Evolutionary conservation across 2,797 vertebrate species (phyloP).

Genomic region (Propithecus perrieri): DNA sequence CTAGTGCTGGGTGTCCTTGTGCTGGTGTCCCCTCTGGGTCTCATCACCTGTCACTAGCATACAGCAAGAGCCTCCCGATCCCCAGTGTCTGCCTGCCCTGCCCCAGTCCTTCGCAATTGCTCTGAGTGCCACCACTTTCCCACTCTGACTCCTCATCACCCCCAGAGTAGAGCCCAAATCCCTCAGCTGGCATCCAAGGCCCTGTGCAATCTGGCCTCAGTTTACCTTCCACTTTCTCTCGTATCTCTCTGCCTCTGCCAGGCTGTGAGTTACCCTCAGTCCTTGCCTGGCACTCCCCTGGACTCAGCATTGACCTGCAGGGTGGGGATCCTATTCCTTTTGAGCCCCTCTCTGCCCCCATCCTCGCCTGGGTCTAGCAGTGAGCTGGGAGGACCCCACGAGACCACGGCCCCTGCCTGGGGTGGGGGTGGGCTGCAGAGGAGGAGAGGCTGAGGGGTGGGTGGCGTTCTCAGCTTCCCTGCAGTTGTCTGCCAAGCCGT

Average conservation of each 20-base stretch:
- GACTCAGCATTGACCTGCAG: neutral
- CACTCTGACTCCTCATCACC: neutral
- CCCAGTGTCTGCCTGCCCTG: neutral
- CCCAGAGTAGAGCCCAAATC: neutral
- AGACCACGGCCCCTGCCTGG: slow-evolving; percentile 76
- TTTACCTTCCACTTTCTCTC: slow-evolving; percentile 1
- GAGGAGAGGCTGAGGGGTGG: neutral
- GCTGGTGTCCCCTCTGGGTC: neutral
- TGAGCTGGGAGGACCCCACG: neutral
- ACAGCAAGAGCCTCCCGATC: neutral
- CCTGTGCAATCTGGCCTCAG: neutral
- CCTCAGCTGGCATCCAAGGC: neutral
- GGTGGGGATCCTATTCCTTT: neutral
- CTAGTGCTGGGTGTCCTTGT: neutral
- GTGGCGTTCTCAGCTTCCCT: slow-evolving; percentile 23
- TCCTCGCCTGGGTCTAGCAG: neutral
- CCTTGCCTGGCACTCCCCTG: neutral
- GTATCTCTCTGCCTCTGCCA: neutral
- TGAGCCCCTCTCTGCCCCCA: neutral
- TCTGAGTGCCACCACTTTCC: neutral
- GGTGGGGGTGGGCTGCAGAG: neutral
- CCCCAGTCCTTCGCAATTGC: neutral
- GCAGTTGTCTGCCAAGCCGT: slow-evolving; percentile 27
- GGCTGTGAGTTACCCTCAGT: neutral
- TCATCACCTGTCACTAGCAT: neutral